A percentile compares a stretch with the other conserved stretches of the same genome.
Evolutionary conservation across 2,797 vertebrate species (phyloP).

Genomic region (Eupleurogrammus muticus): DNA sequence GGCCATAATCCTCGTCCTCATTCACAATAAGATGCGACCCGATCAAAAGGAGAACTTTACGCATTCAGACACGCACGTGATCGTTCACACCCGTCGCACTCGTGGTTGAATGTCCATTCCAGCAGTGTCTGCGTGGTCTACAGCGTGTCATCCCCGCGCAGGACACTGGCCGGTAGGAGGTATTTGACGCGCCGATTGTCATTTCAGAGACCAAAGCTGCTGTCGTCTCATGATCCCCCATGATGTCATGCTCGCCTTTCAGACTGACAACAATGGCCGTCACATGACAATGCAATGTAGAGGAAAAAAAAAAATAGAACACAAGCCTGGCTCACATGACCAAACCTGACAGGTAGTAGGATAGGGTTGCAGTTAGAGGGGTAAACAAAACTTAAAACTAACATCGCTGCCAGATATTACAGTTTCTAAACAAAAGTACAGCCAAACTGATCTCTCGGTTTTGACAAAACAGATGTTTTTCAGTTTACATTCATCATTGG

Average conservation of each 20-base stretch:
- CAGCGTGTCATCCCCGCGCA: slow-evolving; percentile 10
- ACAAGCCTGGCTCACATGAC: slow-evolving; percentile 40
- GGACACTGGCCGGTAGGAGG: slow-evolving; percentile 15
- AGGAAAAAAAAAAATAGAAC: not conserved
- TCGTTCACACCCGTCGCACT: not conserved
- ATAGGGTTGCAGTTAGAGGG: not conserved
- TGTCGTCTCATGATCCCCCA: slow-evolving; percentile 49
- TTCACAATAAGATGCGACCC: slow-evolving; percentile 32
- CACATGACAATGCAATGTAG: slow-evolving; percentile 31
- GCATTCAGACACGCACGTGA: slow-evolving; percentile 3
- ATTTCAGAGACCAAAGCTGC: slow-evolving; percentile 43
- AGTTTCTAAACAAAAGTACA: too few species aligned
- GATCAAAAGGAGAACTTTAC: slow-evolving; percentile 22
- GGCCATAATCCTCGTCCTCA: slow-evolving; percentile 57
- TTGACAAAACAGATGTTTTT: not conserved
- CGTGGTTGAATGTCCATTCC: slow-evolving; percentile 20
- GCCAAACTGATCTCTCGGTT: not conserved
- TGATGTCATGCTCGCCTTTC: slow-evolving; percentile 57
- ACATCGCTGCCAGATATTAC: not conserved
- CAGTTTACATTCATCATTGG: not conserved
- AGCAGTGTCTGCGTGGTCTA: slow-evolving; percentile 28
- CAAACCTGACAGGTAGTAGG: slow-evolving; percentile 12
- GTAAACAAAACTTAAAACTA: not conserved
- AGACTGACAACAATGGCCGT: slow-evolving; percentile 41
- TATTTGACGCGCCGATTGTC: slow-evolving; percentile 44